Base-by-base conservation (phyloP, 2,113 vertebrate genomes). In the Calidris pugnax region DNA sequence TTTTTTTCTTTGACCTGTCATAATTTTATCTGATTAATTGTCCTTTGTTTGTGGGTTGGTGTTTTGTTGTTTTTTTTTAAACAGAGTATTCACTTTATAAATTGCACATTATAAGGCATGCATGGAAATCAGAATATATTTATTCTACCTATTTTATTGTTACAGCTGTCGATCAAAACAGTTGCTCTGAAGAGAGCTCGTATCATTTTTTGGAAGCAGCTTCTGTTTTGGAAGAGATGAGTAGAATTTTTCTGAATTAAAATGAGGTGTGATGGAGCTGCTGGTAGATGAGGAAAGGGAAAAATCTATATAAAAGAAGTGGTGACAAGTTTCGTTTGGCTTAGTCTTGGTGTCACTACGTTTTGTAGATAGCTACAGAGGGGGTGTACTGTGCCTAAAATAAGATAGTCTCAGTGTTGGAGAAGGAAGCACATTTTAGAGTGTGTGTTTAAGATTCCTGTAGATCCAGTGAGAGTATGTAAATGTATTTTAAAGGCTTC, bases 241-340 rank as follows among this genome's bases (percentile, higher is more conserved):
- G 47, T 75, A 75, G 53, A 80, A 55, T 72, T 94, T 91, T 85
- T 91, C 47, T 94, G 63, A 77, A 51, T 93, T 88, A 84, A 85
- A 69, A 77, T 77, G 75, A 92, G 51, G 66, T 87, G 77, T 72
- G 56, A 51, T 85, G 48, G 28, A 95, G 30, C 66, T 78, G 24
- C 48, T 75, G 69, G 48, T 92, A 84, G 72, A 59, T 91, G 87
- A 82, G 48, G 66, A 94, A 73, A 45, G 56, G 43, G 33, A 84
- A 81, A 57, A 92, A 78, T n/a, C 47, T 91, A 0, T 91, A 9
- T 85, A 73, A 51, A 91, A 80, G 50, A 82, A 22, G 55, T 15
- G 53, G 69, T 85, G 82, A 85, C 77, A 79, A 72, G 57, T 79
- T 85, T 77, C 1, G 0, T 94, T 94, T 93, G 81, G 48, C 80